Base-by-base conservation (phyloP, 1,140 invertebrate species). In the Eupristina koningsbergeri region DNA sequence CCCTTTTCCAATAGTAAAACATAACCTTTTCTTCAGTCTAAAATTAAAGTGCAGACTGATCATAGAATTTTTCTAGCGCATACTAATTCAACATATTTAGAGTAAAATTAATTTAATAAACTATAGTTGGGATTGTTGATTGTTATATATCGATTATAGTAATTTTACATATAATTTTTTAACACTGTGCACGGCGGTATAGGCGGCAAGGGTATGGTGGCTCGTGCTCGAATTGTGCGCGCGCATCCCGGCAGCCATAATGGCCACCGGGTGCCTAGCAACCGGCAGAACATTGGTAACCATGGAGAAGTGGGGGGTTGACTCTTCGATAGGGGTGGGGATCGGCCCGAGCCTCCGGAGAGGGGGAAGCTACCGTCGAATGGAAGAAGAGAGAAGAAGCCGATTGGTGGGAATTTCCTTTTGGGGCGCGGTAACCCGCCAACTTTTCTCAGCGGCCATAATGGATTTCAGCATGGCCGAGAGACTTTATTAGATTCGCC, bases 381-480 rank as follows among this genome's bases (percentile, higher is more conserved):
- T 85, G 86, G 85, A 82, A 78, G 88, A 81, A 89, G 86, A 75
- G 79, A 84, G 75, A 64, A 85, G 86, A 86, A 88, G 86, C 87
- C 88, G 81, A 92, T 91, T 91, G 91, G 92, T 80, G 29, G 15
- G 8, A 7, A 22, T 22, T 3, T n/a, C 53, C 22, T 8, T 17
- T 5, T 3, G 79, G 79, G 64, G 45, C 34, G 64, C 15, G n/a
- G 29, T n/a, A n/a, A n/a, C 17, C 36, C 13, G n/a, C 39, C 58
- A 15, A 88, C 86, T 85, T 87, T n/a, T 86, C 7, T 0, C 83
- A 81, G 88, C 91, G 87, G 91, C 91, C 92, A 92, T 92, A 89
- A 92, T 92, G 91, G 87, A 91, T 91, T 92, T 88, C 88, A 92
- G 87, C 84, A 90, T 91, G 91, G 90, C 90, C 85, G 88, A 81